Evolutionary conservation across 1,140 invertebrate species (phyloP), one percentile per base, ranked within the genome.

Genomic region (Papilio machaon): DNA sequence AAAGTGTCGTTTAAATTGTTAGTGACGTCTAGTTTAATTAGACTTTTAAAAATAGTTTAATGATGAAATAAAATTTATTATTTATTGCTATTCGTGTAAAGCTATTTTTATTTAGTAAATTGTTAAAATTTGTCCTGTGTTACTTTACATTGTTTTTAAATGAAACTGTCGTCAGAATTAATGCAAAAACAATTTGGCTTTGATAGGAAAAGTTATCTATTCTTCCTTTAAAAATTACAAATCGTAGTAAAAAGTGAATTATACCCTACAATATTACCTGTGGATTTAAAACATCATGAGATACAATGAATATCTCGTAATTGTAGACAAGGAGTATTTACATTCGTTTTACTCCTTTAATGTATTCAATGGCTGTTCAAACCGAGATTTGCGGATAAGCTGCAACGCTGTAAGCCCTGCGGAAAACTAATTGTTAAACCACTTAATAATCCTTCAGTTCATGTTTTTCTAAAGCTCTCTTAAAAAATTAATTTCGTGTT

Each of bases 11-110:
- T 70, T 35, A 35, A 13, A 19, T 70, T 35, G 11, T 17, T 5
- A 54, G 5, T 70, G 13, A 38, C 30, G 64, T 70, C 30, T 70
- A 70, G 64, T 35, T 35, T 17, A 35, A 67, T 73, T 82, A 54
- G 35, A 23, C 23, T 19, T 60, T 46, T 23, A 47, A 43, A 46
- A 75, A 75, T 75, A 75, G n/a, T 75, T 58, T 58, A 58, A 58
- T 58, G 77, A 79, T 79, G 43, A 67, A 64, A 64, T 67, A 17
- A n/a, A 79, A 64, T 19, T 52, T 49, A 8, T 54, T 19, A 19
- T 73, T 58, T 49, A 74, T 74, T 73, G 11, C 23, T 74, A 7
- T 43, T 43, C 7, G 7, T 43, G 38, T 43, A 43, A 43, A 43
- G 38, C 38, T 43, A 43, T 43, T 43, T 43, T 43, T 43, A 43